Evolutionary conservation across 1,140 invertebrate species (phyloP).

Genomic region (Danaus melanippus): DNA sequence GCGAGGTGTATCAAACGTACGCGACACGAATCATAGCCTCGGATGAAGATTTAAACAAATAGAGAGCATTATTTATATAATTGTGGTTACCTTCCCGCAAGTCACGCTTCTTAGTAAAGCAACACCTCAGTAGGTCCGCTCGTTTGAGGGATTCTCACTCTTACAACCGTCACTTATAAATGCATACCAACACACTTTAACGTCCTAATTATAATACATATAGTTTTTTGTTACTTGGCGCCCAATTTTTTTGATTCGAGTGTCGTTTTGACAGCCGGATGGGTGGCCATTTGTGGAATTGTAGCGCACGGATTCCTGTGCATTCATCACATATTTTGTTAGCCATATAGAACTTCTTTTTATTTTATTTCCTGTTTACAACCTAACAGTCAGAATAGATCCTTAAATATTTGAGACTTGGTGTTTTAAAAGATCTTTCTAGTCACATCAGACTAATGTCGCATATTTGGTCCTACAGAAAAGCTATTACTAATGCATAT

Average conservation of each 20-base stretch:
- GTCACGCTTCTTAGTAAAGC: conserved; percentile 62
- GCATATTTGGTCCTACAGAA: no score
- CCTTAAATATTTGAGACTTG: no score
- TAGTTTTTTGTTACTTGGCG: conserved; percentile 32
- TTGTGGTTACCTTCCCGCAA: conserved; percentile 46
- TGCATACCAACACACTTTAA: conserved; percentile 11
- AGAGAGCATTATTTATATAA: conserved; percentile 66
- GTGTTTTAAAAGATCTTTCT: no score
- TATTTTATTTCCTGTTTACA: no score
- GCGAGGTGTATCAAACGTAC: conserved; percentile 22
- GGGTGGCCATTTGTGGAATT: conserved; percentile 35
- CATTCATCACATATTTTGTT: no score
- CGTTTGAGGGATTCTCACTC: conserved; percentile 26
- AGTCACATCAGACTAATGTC: no score
- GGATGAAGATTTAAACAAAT: conserved; percentile 70
- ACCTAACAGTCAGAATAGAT: no score
- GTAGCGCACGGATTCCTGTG: neutral
- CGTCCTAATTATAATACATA: no score
- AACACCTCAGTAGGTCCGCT: conserved; percentile 49
- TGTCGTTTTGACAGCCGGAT: conserved; percentile 48
- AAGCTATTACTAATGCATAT: no score
- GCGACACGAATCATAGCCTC: conserved; percentile 44
- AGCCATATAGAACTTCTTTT: no score
- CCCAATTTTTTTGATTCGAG: conserved; percentile 52
- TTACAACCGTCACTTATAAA: conserved; percentile 18